Conservation (phyloP, 2,113 vertebrate genomes). For the Ranitomeya imitator region DNA sequence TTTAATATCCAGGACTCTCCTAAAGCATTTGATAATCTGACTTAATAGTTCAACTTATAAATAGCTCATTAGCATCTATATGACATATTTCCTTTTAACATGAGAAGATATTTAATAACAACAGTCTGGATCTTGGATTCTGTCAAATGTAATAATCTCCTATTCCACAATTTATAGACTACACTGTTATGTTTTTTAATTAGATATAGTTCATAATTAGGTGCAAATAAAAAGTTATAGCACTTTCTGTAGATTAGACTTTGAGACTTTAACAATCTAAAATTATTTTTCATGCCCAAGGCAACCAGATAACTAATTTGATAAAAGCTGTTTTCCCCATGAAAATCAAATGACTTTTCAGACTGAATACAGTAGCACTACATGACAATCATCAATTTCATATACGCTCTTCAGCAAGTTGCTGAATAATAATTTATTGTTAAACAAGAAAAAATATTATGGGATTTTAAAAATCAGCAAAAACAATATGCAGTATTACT, state of each 20-base stretch:
- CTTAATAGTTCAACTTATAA: background rate
- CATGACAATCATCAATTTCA: background rate
- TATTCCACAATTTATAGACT: background rate
- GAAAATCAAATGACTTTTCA: background rate
- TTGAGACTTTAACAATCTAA: background rate
- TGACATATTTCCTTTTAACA: background rate
- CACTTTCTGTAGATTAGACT: background rate
- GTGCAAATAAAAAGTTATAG: background rate
- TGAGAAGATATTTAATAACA: background rate
- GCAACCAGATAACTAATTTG: background rate
- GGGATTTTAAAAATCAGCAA: background rate
- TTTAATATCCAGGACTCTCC: background rate
- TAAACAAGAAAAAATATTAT: background rate
- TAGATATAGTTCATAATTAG: conserved; percentile 4
- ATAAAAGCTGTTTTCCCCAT: background rate
- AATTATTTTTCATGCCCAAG: background rate
- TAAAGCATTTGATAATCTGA: background rate
- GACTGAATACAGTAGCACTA: background rate
- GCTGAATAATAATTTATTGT: background rate
- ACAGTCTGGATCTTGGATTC: background rate
- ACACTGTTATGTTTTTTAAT: background rate
- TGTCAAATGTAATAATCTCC: background rate
- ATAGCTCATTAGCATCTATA: background rate
- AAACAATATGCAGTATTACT: too few species aligned
- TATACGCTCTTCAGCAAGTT: background rate